phyloP scores from a whole-genome alignment of 1,140 invertebrate species.

The Elysia chlorotica region DNA sequence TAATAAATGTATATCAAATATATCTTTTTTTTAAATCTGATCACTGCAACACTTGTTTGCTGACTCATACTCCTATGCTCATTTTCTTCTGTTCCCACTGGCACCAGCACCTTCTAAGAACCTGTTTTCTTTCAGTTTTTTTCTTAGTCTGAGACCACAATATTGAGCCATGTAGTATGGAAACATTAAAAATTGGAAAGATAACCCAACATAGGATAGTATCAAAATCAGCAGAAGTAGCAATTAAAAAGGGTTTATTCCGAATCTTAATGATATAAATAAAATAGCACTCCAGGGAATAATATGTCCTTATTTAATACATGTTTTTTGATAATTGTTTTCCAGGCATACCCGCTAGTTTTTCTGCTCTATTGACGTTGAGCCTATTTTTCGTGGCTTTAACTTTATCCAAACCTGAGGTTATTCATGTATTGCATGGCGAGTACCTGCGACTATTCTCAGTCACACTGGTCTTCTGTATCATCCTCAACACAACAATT shows the following conservation, averaged over 20 bases:
- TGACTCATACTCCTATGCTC: no score
- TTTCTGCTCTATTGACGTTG: background rate
- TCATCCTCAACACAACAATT: background rate
- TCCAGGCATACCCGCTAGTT: background rate
- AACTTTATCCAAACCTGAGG: conserved; percentile 2
- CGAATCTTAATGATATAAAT: background rate
- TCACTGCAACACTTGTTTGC: background rate
- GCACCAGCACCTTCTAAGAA: no score
- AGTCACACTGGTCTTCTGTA: background rate
- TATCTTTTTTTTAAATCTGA: background rate
- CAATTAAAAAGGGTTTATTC: no score
- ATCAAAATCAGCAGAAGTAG: no score
- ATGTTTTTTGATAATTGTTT: background rate
- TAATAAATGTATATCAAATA: no score
- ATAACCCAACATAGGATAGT: no score
- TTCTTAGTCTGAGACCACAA: no score
- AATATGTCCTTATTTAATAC: background rate
- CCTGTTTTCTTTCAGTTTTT: no score
- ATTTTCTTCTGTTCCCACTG: no score
- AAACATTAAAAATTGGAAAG: no score
- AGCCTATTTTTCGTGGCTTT: background rate
- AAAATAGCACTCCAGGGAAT: background rate
- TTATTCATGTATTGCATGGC: background rate
- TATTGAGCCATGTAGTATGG: no score
- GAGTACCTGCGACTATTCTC: conserved; percentile 13